Evolutionary conservation across 2,113 vertebrate genomes (phyloP).

Genomic region (Phalacrocorax pelagicus): DNA sequence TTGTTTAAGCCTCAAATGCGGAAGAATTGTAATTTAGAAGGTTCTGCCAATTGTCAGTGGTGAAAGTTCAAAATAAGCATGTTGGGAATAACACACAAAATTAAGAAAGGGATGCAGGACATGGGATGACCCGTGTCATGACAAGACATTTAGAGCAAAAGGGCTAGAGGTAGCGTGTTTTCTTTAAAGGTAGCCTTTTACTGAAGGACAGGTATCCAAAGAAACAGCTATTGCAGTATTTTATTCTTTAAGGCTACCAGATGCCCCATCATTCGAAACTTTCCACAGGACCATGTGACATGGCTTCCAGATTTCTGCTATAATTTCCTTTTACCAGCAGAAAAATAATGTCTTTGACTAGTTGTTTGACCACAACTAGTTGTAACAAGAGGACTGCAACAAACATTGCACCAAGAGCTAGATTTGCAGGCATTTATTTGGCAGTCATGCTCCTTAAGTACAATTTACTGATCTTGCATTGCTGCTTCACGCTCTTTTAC

Average conservation of each 20-base stretch:
- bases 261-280: neutral
- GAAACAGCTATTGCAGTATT: neutral
- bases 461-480: neutral
- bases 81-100: neutral
- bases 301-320: neutral
- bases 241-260: neutral
- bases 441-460: neutral
- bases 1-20: neutral
- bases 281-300: neutral
- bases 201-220: neutral
- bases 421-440: neutral
- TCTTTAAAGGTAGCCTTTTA: neutral
- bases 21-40: neutral
- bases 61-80: neutral
- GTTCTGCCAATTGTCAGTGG: neutral
- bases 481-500: neutral
- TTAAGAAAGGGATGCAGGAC: neutral
- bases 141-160: neutral
- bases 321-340: neutral
- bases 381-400: neutral
- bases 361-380: neutral
- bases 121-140: rapidly evolving
- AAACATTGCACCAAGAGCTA: neutral
- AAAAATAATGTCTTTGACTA: neutral
- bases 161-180: neutral